phyloP scores from a whole-genome alignment of 2,113 vertebrate species.

The Oncorhynchus masou region DNA sequence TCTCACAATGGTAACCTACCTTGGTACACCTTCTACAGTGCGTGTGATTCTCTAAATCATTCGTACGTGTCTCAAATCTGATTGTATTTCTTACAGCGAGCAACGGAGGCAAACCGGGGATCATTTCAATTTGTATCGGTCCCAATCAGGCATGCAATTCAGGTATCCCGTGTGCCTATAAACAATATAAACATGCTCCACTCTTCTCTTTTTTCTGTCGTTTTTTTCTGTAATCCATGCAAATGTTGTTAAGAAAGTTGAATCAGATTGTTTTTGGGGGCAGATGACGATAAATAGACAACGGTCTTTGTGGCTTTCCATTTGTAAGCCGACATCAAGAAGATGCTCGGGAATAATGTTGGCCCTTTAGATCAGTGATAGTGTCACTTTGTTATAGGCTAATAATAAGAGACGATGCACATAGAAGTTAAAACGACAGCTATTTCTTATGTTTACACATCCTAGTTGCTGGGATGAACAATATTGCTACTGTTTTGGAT shows the following conservation, averaged over 20 bases:
- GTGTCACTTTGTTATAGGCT: too few relatives aligned
- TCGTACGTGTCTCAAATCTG: constrained; percentile 22
- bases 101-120: constrained; percentile 1
- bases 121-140: constrained; percentile 35
- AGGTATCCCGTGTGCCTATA: constrained; percentile 3
- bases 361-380: too few relatives aligned
- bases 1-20: too few relatives aligned
- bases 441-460: too few relatives aligned
- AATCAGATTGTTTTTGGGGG: constrained; percentile 14
- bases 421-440: too few relatives aligned
- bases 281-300: background rate
- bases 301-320: background rate
- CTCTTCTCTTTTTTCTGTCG: constrained; percentile 8
- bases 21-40: background rate
- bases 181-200: constrained; percentile 38
- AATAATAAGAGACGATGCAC: too few relatives aligned
- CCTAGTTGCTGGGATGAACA: too few relatives aligned
- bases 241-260: constrained; percentile 32
- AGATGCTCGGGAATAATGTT: too few relatives aligned
- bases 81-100: constrained; percentile 34
- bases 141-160: constrained; percentile 27
- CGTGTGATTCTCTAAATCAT: constrained; percentile 21
- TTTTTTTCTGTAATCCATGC: constrained; percentile 16
- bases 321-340: background rate
- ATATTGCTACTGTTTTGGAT: too few relatives aligned